Evolutionary conservation across 2,797 vertebrate species (phyloP).

Genomic region (Myotis vivesi): DNA sequence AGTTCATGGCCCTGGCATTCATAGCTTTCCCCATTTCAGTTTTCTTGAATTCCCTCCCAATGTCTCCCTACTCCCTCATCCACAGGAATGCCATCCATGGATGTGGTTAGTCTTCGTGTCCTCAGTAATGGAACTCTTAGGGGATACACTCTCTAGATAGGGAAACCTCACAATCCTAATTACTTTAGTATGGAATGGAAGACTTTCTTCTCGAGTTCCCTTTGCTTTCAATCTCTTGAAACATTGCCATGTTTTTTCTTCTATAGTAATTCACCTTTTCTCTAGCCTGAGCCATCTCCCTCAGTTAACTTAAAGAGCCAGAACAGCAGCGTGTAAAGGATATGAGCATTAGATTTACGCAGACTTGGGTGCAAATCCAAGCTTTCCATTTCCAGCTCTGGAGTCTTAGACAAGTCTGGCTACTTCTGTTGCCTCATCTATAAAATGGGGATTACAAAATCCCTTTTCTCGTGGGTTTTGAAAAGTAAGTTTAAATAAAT

Average conservation of each 20-base stretch:
- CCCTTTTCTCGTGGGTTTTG: background rate
- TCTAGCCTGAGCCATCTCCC: background rate
- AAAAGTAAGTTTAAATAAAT: background rate
- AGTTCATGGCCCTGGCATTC: background rate
- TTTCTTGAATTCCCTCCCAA: background rate
- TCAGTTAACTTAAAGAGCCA: background rate
- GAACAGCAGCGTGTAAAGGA: background rate
- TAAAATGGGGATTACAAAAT: background rate
- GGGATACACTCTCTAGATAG: too few species aligned
- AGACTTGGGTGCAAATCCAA: background rate
- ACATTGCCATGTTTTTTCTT: background rate
- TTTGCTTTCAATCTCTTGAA: background rate
- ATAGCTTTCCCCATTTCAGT: background rate
- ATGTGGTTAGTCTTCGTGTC: background rate
- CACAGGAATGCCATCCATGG: background rate
- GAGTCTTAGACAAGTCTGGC: background rate
- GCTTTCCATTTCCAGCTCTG: background rate
- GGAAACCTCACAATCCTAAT: background rate
- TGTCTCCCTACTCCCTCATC: background rate
- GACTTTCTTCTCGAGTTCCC: background rate
- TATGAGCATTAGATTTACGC: too few species aligned
- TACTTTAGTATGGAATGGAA: background rate
- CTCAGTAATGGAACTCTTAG: background rate
- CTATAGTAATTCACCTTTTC: background rate
- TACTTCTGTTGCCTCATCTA: background rate